Conservation (phyloP, 2,797 vertebrate species). For the Muscicapa comitata region DNA sequence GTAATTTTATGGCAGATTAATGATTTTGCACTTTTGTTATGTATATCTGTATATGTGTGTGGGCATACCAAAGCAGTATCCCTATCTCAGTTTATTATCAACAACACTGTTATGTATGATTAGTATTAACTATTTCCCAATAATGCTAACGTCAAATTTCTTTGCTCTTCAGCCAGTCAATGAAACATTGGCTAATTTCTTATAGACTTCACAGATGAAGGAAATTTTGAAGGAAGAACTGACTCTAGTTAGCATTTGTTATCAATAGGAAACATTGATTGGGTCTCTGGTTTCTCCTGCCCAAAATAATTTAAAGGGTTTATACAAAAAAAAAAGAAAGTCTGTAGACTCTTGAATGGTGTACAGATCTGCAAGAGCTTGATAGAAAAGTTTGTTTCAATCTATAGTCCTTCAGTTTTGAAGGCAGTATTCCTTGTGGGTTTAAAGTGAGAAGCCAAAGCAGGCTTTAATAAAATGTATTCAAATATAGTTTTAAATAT, state of each 20-base stretch:
- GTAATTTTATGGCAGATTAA: not conserved
- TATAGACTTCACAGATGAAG: not conserved
- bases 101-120: not conserved
- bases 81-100: not conserved
- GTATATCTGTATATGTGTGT: not conserved
- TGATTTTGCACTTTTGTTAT: not conserved
- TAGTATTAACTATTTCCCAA: not conserved
- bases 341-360: not conserved
- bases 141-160: not conserved
- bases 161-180: not conserved
- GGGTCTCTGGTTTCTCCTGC: not conserved
- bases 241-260: not conserved
- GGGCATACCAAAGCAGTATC: not conserved
- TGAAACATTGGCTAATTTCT: not conserved
- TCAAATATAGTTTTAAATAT: not conserved
- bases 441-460: not conserved
- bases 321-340: not conserved
- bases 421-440: not conserved
- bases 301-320: not conserved
- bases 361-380: not conserved
- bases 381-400: not conserved
- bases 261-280: not conserved
- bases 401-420: not conserved
- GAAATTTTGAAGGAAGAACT: not conserved
- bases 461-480: not conserved